Evolutionary conservation across 2,797 vertebrate species (phyloP).

Genomic region (Acanthis flammea): DNA sequence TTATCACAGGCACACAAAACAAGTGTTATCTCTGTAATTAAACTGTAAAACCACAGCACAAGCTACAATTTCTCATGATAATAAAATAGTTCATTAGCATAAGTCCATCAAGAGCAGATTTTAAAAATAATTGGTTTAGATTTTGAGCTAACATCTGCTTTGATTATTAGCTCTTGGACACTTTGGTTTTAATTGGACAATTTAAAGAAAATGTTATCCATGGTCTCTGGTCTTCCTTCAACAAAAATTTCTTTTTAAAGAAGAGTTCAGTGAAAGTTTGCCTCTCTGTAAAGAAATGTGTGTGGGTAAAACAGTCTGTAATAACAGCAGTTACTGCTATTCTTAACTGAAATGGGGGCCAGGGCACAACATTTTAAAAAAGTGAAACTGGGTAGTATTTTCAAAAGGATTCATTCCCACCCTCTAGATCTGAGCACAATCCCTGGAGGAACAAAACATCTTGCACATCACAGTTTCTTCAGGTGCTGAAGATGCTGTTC

Average conservation of each 20-base stretch:
- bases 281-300: neutral
- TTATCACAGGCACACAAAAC: constrained; percentile 6
- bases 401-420: neutral
- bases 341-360: neutral
- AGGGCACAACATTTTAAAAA: neutral
- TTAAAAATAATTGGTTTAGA: constrained; percentile 55
- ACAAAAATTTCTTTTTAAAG: neutral
- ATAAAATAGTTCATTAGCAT: constrained; percentile 27
- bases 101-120: constrained; percentile 48
- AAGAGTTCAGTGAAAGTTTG: neutral
- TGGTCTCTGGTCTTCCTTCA: neutral
- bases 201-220: constrained; percentile 11
- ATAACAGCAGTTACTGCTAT: neutral
- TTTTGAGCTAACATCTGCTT: constrained; percentile 40
- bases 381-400: neutral
- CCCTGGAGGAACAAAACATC: neutral
- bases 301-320: neutral
- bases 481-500: neutral
- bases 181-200: constrained; percentile 37
- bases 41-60: constrained; percentile 12
- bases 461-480: neutral
- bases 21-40: constrained; percentile 42
- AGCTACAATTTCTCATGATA: constrained; percentile 2
- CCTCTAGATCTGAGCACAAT: neutral
- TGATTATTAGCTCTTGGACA: constrained; percentile 21